Evolutionary conservation across 2,888 invertebrate species (phyloP), one percentile per base, ranked within the genome.

Genomic region (Epicampocera succincta): DNA sequence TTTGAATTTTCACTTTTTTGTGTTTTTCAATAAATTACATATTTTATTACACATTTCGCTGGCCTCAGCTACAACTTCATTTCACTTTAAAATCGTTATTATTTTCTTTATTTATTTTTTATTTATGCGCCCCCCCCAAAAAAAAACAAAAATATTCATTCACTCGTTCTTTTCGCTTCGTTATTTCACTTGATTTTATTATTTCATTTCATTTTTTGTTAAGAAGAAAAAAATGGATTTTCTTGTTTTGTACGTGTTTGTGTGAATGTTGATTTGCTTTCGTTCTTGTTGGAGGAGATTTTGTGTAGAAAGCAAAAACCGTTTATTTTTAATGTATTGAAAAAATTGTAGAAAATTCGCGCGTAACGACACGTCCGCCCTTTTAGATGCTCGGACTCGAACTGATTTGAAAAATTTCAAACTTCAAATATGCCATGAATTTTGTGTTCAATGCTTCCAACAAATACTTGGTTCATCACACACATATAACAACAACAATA

Each of bases 351-450:
- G 52, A 84, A 81, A 85, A 83, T 46, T 86, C 85, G 87, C 86
- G 86, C 90, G 88, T 86, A 87, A 86, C 81, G 84, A 88, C 87
- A 90, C 91, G 88, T 90, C 90, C 88, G 87, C 85, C 85, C 86
- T 87, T 87, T 87, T 86, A 87, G 89, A 87, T 88, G 87, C 89
- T 89, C 88, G 89, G 88, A 90, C 90, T 91, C 90, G 89, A 89
- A 91, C 90, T 91, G 89, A 87, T 87, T 87, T 85, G 84, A 86
- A 83, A 84, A 79, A 72, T 74, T 80, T 77, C 84, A 84, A 76
- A 75, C 74, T 75, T 71, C 74, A 75, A 78, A 60, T 74, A 78
- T 75, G 78, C 78, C 74, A 82, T 82, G 82, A 82, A 82, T 69
- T 33, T 76, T 78, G 44, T 72, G 63, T 82, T 71, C 65, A 76